phyloP scores from a whole-genome alignment of 2,113 vertebrate species.

The Anoplopoma fimbria region DNA sequence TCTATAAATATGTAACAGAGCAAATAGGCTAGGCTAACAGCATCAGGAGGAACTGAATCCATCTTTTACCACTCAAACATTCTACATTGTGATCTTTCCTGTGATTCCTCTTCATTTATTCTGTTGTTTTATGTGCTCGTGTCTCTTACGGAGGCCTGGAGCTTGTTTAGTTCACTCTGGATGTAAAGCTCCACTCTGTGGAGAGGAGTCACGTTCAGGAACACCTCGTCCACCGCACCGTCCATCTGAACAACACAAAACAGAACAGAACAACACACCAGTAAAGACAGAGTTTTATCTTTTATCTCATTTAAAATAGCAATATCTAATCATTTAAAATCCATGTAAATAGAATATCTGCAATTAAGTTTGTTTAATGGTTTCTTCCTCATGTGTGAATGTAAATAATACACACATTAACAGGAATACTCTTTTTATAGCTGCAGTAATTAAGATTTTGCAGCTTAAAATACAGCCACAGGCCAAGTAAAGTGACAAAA shows the following conservation, averaged over 20 bases:
- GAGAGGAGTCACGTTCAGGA: conserved; percentile 69
- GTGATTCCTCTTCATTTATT: background rate
- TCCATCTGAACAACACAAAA: conserved; percentile 56
- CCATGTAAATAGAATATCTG: background rate
- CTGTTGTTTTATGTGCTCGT: no score
- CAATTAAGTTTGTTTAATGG: background rate
- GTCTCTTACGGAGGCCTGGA: conserved; percentile 59
- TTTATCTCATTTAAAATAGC: no score
- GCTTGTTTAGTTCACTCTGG: conserved; percentile 61
- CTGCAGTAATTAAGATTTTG: background rate
- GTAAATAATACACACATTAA: no score
- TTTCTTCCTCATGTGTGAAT: no score
- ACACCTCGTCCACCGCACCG: conserved; percentile 59
- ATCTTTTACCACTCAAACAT: background rate
- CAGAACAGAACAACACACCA: background rate
- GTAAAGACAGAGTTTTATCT: background rate
- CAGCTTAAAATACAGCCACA: background rate
- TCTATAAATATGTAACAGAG: background rate
- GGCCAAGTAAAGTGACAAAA: background rate
- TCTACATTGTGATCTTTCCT: background rate
- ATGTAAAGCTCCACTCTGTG: conserved; percentile 36
- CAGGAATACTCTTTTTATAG: no score
- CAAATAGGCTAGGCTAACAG: background rate
- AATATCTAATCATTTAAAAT: background rate
- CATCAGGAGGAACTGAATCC: background rate